phyloP scores from a whole-genome alignment of 2,113 vertebrate species.

The Camelus bactrianus region DNA sequence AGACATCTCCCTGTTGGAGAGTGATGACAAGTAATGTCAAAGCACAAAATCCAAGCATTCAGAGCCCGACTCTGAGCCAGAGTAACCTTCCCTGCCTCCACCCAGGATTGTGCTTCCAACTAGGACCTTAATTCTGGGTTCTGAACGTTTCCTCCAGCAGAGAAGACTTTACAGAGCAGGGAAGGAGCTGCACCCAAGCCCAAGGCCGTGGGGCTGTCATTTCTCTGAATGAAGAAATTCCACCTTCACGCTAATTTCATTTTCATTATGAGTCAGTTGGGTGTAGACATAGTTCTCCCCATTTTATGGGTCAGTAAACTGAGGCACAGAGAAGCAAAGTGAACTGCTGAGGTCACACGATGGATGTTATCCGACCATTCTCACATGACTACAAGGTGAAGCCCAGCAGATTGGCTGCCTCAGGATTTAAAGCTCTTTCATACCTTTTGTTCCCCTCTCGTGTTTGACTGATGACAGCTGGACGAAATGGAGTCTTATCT shows the following conservation, averaged over 20 bases:
- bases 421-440: background rate
- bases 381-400: fast-evolving
- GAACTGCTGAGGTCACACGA: background rate
- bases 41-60: background rate
- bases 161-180: background rate
- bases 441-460: fast-evolving
- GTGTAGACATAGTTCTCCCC: background rate
- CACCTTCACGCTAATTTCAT: background rate
- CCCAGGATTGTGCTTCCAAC: fast-evolving
- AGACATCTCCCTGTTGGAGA: background rate
- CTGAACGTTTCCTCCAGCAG: background rate
- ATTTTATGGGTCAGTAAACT: background rate
- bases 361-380: background rate
- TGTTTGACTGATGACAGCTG: background rate
- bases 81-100: background rate
- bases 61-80: background rate
- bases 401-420: background rate
- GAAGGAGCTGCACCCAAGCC: too few relatives aligned
- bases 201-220: background rate
- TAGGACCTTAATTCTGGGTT: background rate
- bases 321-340: background rate
- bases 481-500: background rate
- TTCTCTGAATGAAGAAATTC: background rate
- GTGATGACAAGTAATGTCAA: background rate
- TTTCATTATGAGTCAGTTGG: background rate